Percentiles rank a stretch among this genome's conserved stretches.
Evolutionary conservation across 2,888 invertebrate species (phyloP).

Genomic region (Latrodectus hesperus): DNA sequence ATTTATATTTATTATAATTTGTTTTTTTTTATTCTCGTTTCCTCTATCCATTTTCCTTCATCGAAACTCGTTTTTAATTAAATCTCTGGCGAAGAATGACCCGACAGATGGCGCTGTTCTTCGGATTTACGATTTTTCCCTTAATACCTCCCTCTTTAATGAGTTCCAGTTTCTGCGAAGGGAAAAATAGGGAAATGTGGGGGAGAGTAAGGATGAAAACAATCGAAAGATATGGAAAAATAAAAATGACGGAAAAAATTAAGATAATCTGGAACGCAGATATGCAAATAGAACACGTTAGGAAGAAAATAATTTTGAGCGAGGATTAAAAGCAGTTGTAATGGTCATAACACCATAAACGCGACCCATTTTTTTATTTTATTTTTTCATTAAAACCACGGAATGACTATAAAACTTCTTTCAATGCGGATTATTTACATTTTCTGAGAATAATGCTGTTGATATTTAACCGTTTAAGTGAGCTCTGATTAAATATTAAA

Average conservation of each 20-base stretch:
- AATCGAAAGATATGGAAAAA: constrained; percentile 10
- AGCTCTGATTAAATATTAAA: constrained; percentile 1
- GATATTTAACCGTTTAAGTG: constrained; percentile 3
- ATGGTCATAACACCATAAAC: constrained; percentile 39
- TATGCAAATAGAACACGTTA: constrained; percentile 59
- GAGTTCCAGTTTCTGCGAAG: constrained; percentile 40
- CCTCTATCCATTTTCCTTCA: constrained; percentile 28
- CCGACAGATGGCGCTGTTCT: constrained; percentile 56
- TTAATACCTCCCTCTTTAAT: constrained; percentile 59
- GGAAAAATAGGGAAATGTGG: constrained; percentile 7
- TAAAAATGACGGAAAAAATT: constrained; percentile 37
- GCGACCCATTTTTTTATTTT: constrained; percentile 2
- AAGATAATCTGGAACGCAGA: constrained; percentile 43
- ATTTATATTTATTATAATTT: constrained; percentile 29
- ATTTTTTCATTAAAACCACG: not conserved
- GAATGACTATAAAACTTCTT: not conserved
- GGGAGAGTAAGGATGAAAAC: constrained; percentile 6
- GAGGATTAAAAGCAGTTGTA: constrained; percentile 50
- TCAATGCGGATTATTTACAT: not conserved
- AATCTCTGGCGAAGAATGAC: constrained; percentile 46
- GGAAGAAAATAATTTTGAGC: constrained; percentile 39
- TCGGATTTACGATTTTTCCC: constrained; percentile 21
- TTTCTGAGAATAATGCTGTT: not conserved
- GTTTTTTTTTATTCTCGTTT: constrained; percentile 1
- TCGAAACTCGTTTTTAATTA: constrained; percentile 59